Percentiles rank a stretch among this genome's conserved stretches.
Conservation (phyloP, 2,113 vertebrate genomes). For the Planiliza haematocheilus region DNA sequence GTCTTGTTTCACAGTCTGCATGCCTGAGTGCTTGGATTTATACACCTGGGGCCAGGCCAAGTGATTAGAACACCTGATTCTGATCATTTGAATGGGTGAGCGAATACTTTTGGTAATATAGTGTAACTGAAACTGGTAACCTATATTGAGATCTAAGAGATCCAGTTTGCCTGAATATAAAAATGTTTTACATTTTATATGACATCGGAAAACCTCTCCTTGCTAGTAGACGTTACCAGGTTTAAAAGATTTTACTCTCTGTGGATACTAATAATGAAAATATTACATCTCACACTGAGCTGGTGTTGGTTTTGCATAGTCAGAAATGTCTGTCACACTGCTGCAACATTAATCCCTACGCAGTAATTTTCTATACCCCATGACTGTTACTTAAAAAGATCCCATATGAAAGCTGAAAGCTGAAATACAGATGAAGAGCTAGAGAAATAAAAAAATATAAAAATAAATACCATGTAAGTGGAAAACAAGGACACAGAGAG, state of each 20-base stretch:
- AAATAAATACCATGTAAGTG: no score
- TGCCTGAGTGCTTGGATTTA: no score
- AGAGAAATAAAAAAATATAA: constrained; percentile 10
- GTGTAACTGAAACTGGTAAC: no score
- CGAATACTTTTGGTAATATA: no score
- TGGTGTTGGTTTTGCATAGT: constrained; percentile 30
- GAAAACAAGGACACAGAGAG: constrained; percentile 26
- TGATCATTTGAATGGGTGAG: no score
- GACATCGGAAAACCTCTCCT: constrained; percentile 7
- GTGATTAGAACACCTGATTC: no score
- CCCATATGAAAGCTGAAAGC: not conserved
- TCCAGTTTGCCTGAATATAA: not conserved
- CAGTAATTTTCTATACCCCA: constrained; percentile 15
- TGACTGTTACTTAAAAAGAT: not conserved
- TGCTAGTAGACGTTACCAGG: constrained; percentile 6
- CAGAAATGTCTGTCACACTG: constrained; percentile 36
- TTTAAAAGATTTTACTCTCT: constrained; percentile 30
- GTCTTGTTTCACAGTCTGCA: no score
- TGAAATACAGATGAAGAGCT: not conserved
- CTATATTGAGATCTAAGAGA: not conserved
- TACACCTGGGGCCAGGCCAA: no score
- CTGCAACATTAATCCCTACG: constrained; percentile 24
- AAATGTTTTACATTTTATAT: constrained; percentile 12
- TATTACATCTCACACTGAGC: constrained; percentile 7
- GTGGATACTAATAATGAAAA: constrained; percentile 16